Evolutionary conservation across 2,888 invertebrate species (phyloP).

Genomic region (Macrosoma leucophasiata): DNA sequence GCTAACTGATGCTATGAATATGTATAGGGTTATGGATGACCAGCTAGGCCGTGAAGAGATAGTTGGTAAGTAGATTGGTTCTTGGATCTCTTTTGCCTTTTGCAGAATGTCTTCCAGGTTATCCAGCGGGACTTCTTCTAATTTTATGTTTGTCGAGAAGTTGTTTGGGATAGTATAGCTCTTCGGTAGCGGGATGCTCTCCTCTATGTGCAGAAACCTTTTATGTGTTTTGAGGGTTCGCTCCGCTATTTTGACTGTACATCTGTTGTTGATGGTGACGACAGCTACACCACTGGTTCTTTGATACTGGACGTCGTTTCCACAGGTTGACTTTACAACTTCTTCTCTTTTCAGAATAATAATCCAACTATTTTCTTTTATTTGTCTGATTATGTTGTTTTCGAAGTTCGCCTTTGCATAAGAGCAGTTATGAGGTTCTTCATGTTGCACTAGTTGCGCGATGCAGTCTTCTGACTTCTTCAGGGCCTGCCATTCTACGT

Average conservation of each 20-base stretch:
- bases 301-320: slow-evolving; percentile 26
- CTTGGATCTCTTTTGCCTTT: slow-evolving; percentile 11
- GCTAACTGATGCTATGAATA: too few species aligned
- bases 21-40: too few species aligned
- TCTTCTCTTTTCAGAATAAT: slow-evolving; percentile 26
- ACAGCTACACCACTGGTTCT: slow-evolving; percentile 21
- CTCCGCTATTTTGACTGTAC: slow-evolving; percentile 19
- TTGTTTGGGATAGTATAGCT: slow-evolving; percentile 15
- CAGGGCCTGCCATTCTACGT: slow-evolving; percentile 26
- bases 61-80: too few species aligned
- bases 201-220: slow-evolving; percentile 19
- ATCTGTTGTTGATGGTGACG: slow-evolving; percentile 23
- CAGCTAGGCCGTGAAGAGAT: too few species aligned
- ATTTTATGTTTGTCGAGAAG: slow-evolving; percentile 12
- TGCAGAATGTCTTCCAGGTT: slow-evolving; percentile 13
- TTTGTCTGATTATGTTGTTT: slow-evolving; percentile 26
- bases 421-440: slow-evolving; percentile 7
- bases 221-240: slow-evolving; percentile 20
- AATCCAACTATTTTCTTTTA: slow-evolving; percentile 29
- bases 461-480: slow-evolving; percentile 15
- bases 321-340: slow-evolving; percentile 25
- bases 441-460: slow-evolving; percentile 8
- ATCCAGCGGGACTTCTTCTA: slow-evolving; percentile 20
- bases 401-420: slow-evolving; percentile 10
- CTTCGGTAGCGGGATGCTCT: slow-evolving; percentile 25